phyloP scores from a whole-genome alignment of 2,888 invertebrate species.

The Xestia ashworthii region DNA sequence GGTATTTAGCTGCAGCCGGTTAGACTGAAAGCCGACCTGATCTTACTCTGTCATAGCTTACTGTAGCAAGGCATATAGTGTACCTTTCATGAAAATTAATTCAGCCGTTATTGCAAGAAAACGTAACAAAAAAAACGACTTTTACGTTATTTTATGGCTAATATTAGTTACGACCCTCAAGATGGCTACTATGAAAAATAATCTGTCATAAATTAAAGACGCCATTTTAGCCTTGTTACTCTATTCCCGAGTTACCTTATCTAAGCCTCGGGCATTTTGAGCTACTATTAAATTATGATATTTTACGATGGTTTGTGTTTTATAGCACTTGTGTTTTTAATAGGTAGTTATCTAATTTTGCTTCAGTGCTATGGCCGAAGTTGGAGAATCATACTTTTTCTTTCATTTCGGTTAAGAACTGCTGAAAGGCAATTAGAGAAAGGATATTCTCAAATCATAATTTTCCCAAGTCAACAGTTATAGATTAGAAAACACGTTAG shows the following conservation, averaged over 20 bases:
- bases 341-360: conserved; percentile 36
- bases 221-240: conserved; percentile 37
- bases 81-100: background rate
- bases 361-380: conserved; percentile 10
- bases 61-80: too few relatives aligned
- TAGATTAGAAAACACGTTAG: background rate
- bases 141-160: background rate
- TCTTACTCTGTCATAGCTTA: too few relatives aligned
- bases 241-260: conserved; percentile 57
- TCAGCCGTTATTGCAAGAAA: background rate
- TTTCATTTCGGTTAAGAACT: background rate
- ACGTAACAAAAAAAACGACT: too few relatives aligned
- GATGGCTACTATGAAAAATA: conserved; percentile 42
- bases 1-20: background rate
- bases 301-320: conserved; percentile 47
- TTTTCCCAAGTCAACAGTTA: background rate
- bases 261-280: conserved; percentile 65
- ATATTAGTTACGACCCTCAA: conserved; percentile 17
- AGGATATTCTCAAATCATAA: background rate
- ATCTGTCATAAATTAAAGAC: conserved; percentile 42
- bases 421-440: background rate
- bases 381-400: background rate
- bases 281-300: conserved; percentile 49
- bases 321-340: conserved; percentile 46
- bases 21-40: background rate